A percentile compares a stretch with the other conserved stretches of the same genome.
Evolutionary conservation across 1,140 invertebrate genomes (phyloP).

Genomic region (Druon quercuslanigerum): DNA sequence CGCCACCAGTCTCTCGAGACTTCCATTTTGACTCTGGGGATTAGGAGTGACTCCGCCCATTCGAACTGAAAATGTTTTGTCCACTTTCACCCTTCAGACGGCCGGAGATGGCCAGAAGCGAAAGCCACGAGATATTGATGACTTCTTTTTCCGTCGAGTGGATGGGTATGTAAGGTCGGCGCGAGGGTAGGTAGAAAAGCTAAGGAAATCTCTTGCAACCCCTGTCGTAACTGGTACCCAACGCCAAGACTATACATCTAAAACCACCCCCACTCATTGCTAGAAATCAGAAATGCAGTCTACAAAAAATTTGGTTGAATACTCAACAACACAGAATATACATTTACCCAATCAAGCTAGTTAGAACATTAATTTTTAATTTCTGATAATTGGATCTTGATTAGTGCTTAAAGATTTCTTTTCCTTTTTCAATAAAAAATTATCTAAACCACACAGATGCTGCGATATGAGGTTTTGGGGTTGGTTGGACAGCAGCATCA

Average conservation of each 20-base stretch:
- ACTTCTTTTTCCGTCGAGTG: constrained; percentile 62
- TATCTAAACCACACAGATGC: neutral
- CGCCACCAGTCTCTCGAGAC: constrained; percentile 69
- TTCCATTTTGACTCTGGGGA: constrained; percentile 76
- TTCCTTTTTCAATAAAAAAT: neutral
- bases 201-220: constrained; percentile 24
- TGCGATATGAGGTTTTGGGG: constrained; percentile 61
- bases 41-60: constrained; percentile 75
- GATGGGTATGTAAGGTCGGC: constrained; percentile 35
- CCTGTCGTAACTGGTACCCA: neutral
- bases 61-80: constrained; percentile 70
- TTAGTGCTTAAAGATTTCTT: neutral
- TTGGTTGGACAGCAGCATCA: constrained; percentile 72
- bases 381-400: neutral
- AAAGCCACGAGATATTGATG: constrained; percentile 72
- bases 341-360: too few species aligned
- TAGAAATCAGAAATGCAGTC: neutral
- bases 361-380: neutral
- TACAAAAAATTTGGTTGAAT: neutral
- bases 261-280: neutral
- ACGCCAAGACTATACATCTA: neutral
- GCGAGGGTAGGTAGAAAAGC: constrained; percentile 37
- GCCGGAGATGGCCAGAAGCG: constrained; percentile 62
- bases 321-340: too few species aligned
- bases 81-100: constrained; percentile 49